phyloP scores from a whole-genome alignment of 2,113 vertebrate species.

The Chiloscyllium plagiosum region DNA sequence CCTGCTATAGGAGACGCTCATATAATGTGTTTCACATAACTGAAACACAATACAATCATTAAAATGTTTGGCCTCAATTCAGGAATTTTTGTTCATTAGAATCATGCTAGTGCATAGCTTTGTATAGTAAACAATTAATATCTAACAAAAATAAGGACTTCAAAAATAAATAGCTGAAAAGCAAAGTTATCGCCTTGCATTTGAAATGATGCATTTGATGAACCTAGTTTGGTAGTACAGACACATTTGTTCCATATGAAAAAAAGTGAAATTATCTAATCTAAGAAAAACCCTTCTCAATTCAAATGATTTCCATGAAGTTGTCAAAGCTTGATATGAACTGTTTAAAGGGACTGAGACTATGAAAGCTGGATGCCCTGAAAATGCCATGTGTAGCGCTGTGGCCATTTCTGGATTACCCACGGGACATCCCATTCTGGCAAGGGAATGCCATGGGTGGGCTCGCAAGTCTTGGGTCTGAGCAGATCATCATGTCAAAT shows the following conservation, averaged over 20 bases:
- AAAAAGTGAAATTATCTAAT: neutral
- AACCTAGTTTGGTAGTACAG: neutral
- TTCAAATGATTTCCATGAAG: neutral
- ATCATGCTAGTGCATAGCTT: neutral
- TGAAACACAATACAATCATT: constrained; percentile 24
- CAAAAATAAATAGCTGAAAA: neutral
- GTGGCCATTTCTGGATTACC: neutral
- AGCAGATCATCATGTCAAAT: neutral
- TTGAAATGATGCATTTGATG: too few relatives aligned
- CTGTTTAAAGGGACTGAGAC: neutral
- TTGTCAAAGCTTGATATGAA: neutral
- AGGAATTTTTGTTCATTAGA: constrained; percentile 5
- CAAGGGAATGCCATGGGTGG: neutral
- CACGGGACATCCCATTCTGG: neutral
- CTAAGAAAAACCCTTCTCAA: neutral
- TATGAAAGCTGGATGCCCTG: neutral
- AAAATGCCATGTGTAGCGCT: neutral
- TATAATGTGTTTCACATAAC: neutral
- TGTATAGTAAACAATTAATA: neutral
- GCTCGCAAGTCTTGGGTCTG: neutral
- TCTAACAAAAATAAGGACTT: neutral
- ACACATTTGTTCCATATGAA: neutral
- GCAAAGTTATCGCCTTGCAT: neutral
- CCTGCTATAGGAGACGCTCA: neutral
- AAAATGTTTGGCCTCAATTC: neutral